phyloP scores from a whole-genome alignment of 2,113 vertebrate genomes.

The Limnothrissa miodon region DNA sequence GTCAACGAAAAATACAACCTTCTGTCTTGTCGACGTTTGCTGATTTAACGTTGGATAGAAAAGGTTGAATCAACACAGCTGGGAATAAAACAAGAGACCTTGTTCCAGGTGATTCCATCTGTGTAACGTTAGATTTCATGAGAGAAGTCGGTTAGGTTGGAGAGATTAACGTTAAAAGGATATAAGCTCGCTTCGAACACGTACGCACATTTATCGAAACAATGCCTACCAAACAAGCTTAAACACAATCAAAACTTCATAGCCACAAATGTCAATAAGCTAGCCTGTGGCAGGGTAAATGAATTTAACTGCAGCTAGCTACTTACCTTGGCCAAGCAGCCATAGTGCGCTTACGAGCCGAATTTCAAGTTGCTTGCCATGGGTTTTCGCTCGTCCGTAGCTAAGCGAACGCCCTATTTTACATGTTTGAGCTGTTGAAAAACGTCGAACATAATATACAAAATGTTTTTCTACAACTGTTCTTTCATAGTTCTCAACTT shows the following conservation, averaged over 20 bases:
- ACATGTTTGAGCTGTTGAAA: slow-evolving; percentile 54
- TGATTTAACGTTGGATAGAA: neutral
- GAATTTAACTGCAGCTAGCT: slow-evolving; percentile 45
- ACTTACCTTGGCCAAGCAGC: slow-evolving; percentile 72
- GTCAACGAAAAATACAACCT: neutral
- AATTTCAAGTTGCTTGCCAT: slow-evolving; percentile 62
- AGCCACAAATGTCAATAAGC: slow-evolving; percentile 12
- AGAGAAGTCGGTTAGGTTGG: neutral
- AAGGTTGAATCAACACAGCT: slow-evolving; percentile 19
- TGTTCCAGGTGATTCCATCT: slow-evolving; percentile 65
- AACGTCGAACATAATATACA: slow-evolving; percentile 20
- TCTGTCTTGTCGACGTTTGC: neutral
- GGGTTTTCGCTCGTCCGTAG: slow-evolving; percentile 51
- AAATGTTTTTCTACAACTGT: slow-evolving; percentile 38
- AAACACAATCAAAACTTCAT: slow-evolving; percentile 11
- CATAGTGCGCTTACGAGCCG: slow-evolving; percentile 64
- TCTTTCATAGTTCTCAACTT: slow-evolving; percentile 52
- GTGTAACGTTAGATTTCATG: neutral
- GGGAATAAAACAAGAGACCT: slow-evolving; percentile 5
- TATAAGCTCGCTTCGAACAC: neutral
- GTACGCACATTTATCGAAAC: neutral
- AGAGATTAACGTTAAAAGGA: neutral
- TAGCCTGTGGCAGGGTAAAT: slow-evolving; percentile 30
- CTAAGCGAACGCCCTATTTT: slow-evolving; percentile 43
- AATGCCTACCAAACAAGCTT: neutral